Conservation (phyloP, 2,797 vertebrate species). For the Hippocampus kuda region DNA sequence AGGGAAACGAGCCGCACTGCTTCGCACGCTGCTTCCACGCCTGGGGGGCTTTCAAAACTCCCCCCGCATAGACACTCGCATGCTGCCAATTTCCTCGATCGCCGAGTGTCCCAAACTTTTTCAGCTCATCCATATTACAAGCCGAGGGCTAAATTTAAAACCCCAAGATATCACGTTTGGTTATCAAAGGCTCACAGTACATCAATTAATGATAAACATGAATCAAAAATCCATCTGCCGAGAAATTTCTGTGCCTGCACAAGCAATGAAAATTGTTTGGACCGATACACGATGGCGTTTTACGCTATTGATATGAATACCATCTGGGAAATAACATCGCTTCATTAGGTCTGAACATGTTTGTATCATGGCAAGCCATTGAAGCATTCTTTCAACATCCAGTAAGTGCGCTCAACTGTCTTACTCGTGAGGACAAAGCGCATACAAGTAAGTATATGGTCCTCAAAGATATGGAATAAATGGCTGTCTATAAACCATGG, state of each 20-base stretch:
- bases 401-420: too few relatives aligned
- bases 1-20: slow-evolving; percentile 89
- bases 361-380: too few relatives aligned
- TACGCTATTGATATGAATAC: neutral
- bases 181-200: neutral
- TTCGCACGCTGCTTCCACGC: slow-evolving; percentile 96
- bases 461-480: neutral
- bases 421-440: too few relatives aligned
- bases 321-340: neutral
- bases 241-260: neutral
- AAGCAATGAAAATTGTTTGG: too few relatives aligned
- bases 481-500: neutral
- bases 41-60: slow-evolving; percentile 85
- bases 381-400: too few relatives aligned
- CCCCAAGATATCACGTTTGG: too few relatives aligned
- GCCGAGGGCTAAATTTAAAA: neutral
- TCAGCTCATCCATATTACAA: neutral
- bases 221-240: neutral
- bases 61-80: slow-evolving; percentile 60
- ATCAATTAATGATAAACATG: neutral
- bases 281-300: too few relatives aligned
- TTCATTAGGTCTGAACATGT: neutral
- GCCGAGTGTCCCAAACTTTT: neutral
- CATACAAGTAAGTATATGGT: too few relatives aligned
- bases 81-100: neutral